Evolutionary conservation across 2,797 vertebrate species (phyloP), one percentile per base, ranked within the genome.

Genomic region (Momotus momota): DNA sequence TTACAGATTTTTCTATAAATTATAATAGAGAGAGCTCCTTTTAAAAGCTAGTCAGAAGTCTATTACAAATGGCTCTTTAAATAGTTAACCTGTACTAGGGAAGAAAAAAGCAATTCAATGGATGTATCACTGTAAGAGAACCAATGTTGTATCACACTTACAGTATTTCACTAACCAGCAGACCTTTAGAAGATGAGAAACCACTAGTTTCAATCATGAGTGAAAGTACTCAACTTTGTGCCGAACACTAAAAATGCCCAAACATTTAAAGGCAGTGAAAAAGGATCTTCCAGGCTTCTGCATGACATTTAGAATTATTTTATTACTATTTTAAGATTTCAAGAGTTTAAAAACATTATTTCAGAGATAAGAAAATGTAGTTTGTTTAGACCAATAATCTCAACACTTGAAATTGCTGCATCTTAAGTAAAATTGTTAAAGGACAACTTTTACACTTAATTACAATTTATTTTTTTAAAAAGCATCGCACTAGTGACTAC

Each of bases 331-430:
- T 52, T 65, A 67, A 64, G 43, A 78, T 65, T 83, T 94, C 33
- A 84, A 41, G 61, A 73, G 27, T 74, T 89, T 69, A 55, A 92
- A 95, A 45, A 86, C 57, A 62, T 72, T 78, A 62, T 81, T 92
- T 86, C 62, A 75, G 35, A 25, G 14, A 83, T 43, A 91, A 66
- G 12, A 82, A 95, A 81, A 62, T 2, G 2, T 31, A 26, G 23
- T 54, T 88, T 91, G 51, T 58, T 93, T 66, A 81, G 26, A 71
- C 25, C 58, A 83, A 25, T 70, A 93, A 86, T 54, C 45, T 51
- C 51, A 85, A 58, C 2, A 17, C 51, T n/a, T 71, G 23, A 86
- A 91, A 93, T 12, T 41, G 38, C 45, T 89, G 45, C 52, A 92
- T n/a, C 17, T 40, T 45, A 71, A 94, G 35, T 14, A 88, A 94